Base-by-base conservation (phyloP, 2,113 vertebrate species). In the Scophthalmus maximus region DNA sequence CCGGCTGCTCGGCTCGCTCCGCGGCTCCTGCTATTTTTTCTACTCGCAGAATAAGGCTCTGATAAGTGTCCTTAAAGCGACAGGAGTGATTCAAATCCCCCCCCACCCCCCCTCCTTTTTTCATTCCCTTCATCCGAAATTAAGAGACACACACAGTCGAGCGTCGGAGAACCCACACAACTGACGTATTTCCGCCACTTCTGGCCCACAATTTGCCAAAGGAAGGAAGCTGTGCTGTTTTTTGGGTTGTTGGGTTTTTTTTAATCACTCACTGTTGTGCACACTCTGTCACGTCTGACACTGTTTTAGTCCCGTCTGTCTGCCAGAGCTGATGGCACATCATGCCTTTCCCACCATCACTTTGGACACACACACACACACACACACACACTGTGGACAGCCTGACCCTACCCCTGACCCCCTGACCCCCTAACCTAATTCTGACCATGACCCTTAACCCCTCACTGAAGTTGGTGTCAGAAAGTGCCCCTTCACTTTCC, bases 131-230 rank as follows among this genome's bases (percentile, higher is more conserved):
- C 90, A 89, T 90, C 90, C 87, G 83, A 93, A 92, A 94, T 93
- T 90, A 92, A 91, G 91, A 92, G 88, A 88, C 82, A 87, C 90
- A 82, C 89, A 87, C 90, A 87, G 90, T 87, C 91, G 82, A 77
- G 87, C 89, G 88, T 79, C 77, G 77, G 73, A 69, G 88, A 94
- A 90, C 89, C 84, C 91, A 93, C 93, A 93, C 77, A 93, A 93
- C 92, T 95, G 94, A 95, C 94, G 94, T 92, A 94, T 92, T 95
- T 96, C 94, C 95, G 94, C 91, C 93, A 92, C 89, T 91, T 84
- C 88, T 78, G 90, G 82, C 77, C 82, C 56, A 66, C 78, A 81
- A 82, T 89, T 91, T 81, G 87, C 89, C 89, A 87, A 71, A 92
- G 94, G 94, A 95, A 94, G 93, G 93, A 91, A 90, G 89, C 86